Conservation (phyloP, 1,140 invertebrate genomes). For the Leptinotarsa defecta region DNA sequence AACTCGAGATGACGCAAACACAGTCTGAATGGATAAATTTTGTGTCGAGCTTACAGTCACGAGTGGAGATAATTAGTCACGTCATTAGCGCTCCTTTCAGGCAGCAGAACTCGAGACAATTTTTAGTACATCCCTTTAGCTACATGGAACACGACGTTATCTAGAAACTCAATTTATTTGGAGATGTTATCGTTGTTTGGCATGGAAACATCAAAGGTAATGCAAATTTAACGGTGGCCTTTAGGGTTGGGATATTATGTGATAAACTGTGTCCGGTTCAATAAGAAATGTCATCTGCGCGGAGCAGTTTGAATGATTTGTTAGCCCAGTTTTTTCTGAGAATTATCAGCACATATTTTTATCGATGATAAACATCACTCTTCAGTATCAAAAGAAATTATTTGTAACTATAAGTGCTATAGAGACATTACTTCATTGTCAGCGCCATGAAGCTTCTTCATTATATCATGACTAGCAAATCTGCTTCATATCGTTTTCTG, state of each 20-base stretch:
- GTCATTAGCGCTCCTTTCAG: slow-evolving; percentile 9
- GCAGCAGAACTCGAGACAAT: slow-evolving; percentile 11
- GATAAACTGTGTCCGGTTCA: not conserved
- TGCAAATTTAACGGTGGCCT: not conserved
- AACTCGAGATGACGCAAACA: no score
- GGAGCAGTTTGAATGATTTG: no score
- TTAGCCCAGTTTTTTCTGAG: no score
- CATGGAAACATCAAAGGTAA: slow-evolving; percentile 14
- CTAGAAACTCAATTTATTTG: slow-evolving; percentile 19
- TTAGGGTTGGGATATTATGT: slow-evolving; percentile 2
- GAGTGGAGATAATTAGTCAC: slow-evolving; percentile 9
- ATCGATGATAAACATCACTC: no score
- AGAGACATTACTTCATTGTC: no score
- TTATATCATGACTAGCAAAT: no score
- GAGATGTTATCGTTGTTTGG: slow-evolving; percentile 7
- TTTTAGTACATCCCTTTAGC: slow-evolving; percentile 10
- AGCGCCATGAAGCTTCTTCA: no score
- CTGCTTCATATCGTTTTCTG: no score
- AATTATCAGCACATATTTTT: no score
- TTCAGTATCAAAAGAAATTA: no score
- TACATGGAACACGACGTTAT: slow-evolving; percentile 16
- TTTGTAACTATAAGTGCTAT: no score
- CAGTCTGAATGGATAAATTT: not conserved
- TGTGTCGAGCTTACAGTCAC: not conserved
- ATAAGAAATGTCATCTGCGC: not conserved